Conservation (phyloP, 2,113 vertebrate species). For the Anarhynchus alexandrinus region DNA sequence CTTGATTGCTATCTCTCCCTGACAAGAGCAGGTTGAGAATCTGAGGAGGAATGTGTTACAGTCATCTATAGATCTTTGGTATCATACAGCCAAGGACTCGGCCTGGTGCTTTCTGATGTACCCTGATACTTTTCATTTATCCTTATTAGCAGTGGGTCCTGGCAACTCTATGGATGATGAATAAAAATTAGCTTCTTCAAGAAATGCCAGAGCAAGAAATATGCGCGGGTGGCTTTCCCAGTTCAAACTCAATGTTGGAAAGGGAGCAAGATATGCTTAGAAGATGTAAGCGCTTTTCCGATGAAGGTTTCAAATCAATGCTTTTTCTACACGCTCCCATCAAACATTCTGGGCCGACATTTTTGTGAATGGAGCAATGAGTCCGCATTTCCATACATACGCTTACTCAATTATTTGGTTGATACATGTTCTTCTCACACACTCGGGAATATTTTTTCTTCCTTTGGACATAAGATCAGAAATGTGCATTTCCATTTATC, state of each 20-base stretch:
- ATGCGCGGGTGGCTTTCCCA: not conserved
- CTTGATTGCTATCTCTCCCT: not conserved
- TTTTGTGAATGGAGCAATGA: not conserved
- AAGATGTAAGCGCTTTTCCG: not conserved
- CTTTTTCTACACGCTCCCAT: not conserved
- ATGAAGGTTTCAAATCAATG: rapidly evolving
- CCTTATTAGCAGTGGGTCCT: not conserved
- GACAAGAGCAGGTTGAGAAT: not conserved
- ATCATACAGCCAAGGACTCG: not conserved
- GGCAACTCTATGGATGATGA: not conserved
- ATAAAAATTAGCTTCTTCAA: not conserved
- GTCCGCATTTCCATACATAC: not conserved
- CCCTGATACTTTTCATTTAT: not conserved
- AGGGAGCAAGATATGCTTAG: not conserved
- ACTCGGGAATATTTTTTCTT: not conserved
- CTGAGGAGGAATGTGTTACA: not conserved
- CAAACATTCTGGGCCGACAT: not conserved
- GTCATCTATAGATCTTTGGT: not conserved
- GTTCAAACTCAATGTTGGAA: not conserved
- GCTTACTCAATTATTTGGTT: not conserved
- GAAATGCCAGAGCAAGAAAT: not conserved
- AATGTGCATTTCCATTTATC: not conserved
- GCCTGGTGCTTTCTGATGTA: not conserved
- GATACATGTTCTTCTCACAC: not conserved
- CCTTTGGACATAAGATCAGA: not conserved